A percentile compares a stretch with the other conserved stretches of the same genome.
Evolutionary conservation across 2,113 vertebrate species (phyloP).

Genomic region (Entosphenus tridentatus): DNA sequence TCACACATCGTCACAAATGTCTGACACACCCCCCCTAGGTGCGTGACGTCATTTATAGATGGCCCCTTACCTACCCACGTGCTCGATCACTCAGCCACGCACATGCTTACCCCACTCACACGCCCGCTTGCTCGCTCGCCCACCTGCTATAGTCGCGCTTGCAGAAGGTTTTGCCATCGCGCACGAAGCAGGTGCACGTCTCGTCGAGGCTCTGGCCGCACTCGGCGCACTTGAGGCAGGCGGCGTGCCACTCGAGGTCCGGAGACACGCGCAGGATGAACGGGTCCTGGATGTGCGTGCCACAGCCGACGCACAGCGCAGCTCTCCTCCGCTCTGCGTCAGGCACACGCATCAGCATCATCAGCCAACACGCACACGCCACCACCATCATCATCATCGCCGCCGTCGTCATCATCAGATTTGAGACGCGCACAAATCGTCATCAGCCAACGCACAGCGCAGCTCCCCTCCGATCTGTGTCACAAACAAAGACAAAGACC

Average conservation of each 20-base stretch:
- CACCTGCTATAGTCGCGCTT: conserved; percentile 99
- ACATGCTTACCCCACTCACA: background rate
- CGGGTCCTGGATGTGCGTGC: conserved; percentile 98
- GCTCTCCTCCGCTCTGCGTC: background rate
- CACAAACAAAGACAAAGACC: too few relatives aligned
- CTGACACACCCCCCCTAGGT: background rate
- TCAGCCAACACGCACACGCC: too few relatives aligned
- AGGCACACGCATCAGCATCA: too few relatives aligned
- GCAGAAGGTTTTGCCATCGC: conserved; percentile 97
- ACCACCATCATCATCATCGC: too few relatives aligned
- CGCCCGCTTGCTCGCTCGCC: conserved; percentile 10
- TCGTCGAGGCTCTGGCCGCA: conserved; percentile 97
- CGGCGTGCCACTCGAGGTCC: conserved; percentile 98
- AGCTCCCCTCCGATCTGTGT: too few relatives aligned
- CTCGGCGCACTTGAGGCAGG: conserved; percentile 91
- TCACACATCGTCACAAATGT: too few relatives aligned
- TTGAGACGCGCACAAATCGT: too few relatives aligned
- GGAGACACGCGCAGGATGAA: conserved; percentile 95
- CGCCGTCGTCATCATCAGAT: too few relatives aligned
- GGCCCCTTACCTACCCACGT: background rate
- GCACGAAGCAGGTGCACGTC: conserved; percentile 94
- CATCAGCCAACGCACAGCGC: too few relatives aligned
- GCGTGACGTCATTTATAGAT: background rate
- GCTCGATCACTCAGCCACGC: background rate
- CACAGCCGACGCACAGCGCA: conserved; percentile 93